Conservation (phyloP, 2,888 invertebrate genomes). For the Stenchaetothrips biformis region DNA sequence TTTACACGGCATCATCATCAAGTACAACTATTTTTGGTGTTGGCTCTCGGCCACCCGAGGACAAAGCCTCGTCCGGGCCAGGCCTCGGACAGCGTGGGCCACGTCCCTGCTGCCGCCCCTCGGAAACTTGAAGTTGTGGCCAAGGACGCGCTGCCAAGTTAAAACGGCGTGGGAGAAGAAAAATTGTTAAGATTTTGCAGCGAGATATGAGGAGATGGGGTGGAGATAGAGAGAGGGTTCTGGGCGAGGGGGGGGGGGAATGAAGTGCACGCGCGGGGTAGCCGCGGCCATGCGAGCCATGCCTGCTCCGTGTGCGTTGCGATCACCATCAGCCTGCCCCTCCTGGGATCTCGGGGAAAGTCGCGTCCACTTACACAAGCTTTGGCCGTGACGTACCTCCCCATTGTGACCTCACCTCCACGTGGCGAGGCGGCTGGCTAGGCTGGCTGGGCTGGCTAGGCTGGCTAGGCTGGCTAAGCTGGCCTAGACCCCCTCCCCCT, state of each 20-base stretch:
- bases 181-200: not conserved
- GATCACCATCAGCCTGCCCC: not conserved
- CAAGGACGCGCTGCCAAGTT: no score
- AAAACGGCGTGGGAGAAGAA: not conserved
- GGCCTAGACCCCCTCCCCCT: not conserved
- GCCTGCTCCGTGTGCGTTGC: not conserved
- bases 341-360: not conserved
- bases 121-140: no score
- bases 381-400: not conserved
- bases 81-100: not conserved
- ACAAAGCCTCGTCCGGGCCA: not conserved
- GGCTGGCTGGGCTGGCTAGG: no score
- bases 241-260: no score
- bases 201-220: not conserved
- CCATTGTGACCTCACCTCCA: not conserved
- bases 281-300: not conserved
- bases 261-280: not conserved
- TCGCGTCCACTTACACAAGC: not conserved
- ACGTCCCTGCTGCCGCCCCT: not conserved
- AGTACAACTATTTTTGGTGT: constrained; percentile 21
- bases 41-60: not conserved
- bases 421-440: not conserved
- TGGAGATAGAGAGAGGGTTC: not conserved
- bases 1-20: constrained; percentile 15
- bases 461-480: not conserved